A percentile compares a stretch with the other conserved stretches of the same genome.
Evolutionary conservation across 35 echinoderm and acorn worm species (phyloP).

Genomic region (Hemicentrotus pulcherrimus): DNA sequence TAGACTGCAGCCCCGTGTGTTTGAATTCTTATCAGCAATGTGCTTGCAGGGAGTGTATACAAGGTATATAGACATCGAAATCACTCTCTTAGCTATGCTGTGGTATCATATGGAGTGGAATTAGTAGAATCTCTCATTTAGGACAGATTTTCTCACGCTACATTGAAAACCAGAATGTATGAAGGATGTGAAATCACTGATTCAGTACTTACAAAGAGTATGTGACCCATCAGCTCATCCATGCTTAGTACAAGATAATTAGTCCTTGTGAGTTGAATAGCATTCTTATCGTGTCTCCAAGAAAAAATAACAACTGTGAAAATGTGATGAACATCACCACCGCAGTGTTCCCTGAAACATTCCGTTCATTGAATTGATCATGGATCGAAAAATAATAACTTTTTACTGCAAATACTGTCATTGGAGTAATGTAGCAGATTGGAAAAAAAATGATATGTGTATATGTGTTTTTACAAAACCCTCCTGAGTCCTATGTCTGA

Average conservation of each 20-base stretch:
- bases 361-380: not conserved
- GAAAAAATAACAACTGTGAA: not conserved
- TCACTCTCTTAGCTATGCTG: not conserved
- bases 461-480: slow-evolving; percentile 13
- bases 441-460: not conserved
- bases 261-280: not conserved
- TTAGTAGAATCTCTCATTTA: not conserved
- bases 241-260: not conserved
- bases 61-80: not conserved
- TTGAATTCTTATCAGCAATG: not conserved
- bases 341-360: not conserved
- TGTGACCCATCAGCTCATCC: not conserved
- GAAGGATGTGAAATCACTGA: not conserved
- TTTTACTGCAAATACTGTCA: not conserved
- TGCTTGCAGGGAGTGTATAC: not conserved
- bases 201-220: not conserved
- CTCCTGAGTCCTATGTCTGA: not conserved
- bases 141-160: not conserved
- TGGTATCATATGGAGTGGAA: not conserved
- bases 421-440: not conserved
- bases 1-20: not conserved
- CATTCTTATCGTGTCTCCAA: not conserved
- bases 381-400: not conserved
- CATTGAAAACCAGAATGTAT: not conserved
- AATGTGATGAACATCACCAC: not conserved